Percentiles rank a stretch among this genome's conserved stretches.
phyloP scores from a whole-genome alignment of 2,888 invertebrate species.

The Stenodera caucasica region DNA sequence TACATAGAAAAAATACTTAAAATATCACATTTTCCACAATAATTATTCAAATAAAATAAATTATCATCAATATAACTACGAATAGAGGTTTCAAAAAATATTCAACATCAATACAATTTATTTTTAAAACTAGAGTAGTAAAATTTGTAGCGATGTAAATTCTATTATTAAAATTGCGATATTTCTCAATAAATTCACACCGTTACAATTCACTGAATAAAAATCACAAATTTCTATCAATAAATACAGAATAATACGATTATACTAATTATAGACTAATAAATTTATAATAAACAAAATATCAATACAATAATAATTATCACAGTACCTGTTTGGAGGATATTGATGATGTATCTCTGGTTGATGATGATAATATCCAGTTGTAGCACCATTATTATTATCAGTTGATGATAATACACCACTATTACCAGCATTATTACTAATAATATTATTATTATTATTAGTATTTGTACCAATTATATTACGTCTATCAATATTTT shows the following conservation, averaged over 20 bases:
- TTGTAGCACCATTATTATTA: not conserved
- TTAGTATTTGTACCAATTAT: not conserved
- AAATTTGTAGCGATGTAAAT: no score
- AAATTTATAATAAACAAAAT: slow-evolving; percentile 7
- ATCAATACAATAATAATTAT: slow-evolving; percentile 3
- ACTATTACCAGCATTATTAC: not conserved
- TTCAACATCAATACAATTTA: no score
- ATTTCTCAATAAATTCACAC: no score
- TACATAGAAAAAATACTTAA: not conserved
- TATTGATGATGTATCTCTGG: slow-evolving; percentile 30
- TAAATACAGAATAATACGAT: no score
- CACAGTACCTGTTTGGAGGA: slow-evolving; percentile 33
- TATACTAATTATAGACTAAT: no score
- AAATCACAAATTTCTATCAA: no score
- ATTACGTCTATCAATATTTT: not conserved
- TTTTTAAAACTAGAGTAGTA: no score
- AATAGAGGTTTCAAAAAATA: no score
- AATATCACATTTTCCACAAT: not conserved
- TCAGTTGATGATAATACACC: not conserved
- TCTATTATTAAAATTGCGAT: no score
- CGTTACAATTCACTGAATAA: no score
- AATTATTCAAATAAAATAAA: no score
- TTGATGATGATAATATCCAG: not conserved
- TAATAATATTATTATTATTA: not conserved
- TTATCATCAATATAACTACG: no score